phyloP scores from a whole-genome alignment of 2,888 invertebrate species.

The Resseliella maxima region DNA sequence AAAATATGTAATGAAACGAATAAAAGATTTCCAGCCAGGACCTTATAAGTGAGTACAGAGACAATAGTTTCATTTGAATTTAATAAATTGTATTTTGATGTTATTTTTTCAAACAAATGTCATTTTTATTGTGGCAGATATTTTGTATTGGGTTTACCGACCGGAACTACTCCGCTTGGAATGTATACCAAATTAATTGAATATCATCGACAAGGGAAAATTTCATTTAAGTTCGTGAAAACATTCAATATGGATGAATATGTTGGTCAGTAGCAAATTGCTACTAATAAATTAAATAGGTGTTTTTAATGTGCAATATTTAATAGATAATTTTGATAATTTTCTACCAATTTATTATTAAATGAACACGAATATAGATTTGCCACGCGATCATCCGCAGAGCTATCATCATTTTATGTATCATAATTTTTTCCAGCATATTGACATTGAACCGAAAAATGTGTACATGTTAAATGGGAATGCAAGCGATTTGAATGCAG shows the following conservation, averaged over 20 bases:
- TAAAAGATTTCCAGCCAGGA: conserved; percentile 88
- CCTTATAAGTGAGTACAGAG: conserved; percentile 70
- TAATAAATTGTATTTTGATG: neutral
- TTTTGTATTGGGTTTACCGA: conserved; percentile 96
- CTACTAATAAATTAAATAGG: too few relatives aligned
- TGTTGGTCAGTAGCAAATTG: conserved; percentile 75
- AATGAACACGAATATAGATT: too few relatives aligned
- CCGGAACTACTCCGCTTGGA: conserved; percentile 89
- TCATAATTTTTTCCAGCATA: conserved; percentile 97
- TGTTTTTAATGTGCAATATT: neutral
- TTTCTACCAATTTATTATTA: conserved; percentile 59
- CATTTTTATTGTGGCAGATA: conserved; percentile 68
- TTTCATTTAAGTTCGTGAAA: conserved; percentile 96
- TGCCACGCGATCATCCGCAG: conserved; percentile 94
- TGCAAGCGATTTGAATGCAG: conserved; percentile 83
- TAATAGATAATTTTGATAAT: neutral
- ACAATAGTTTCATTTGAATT: neutral
- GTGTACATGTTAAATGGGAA: conserved; percentile 95
- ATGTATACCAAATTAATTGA: conserved; percentile 96
- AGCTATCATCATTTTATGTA: conserved; percentile 99
- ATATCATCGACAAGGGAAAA: conserved; percentile 84
- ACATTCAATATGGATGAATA: conserved; percentile 99
- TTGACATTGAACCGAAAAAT: conserved; percentile 93
- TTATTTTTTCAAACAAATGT: neutral
- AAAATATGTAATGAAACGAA: conserved; percentile 90